Conservation (phyloP, 2,888 invertebrate species). For the Hybos culiciformis region DNA sequence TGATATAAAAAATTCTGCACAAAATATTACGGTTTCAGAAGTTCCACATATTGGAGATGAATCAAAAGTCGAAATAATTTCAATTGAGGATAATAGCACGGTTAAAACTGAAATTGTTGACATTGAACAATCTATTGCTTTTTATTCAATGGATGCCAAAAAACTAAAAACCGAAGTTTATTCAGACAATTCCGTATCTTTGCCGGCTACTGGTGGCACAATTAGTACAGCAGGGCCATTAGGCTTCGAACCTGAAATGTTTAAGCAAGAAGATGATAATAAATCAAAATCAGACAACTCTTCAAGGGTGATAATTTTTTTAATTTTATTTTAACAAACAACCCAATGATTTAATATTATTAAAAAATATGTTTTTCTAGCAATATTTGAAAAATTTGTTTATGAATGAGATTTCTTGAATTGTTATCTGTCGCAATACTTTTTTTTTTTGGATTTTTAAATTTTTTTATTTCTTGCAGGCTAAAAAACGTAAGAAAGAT, state of each 20-base stretch:
- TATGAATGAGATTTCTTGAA: neutral
- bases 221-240: conserved; percentile 51
- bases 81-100: conserved; percentile 23
- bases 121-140: conserved; percentile 15
- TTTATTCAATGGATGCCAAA: conserved; percentile 23
- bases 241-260: conserved; percentile 77
- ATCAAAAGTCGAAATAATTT: conserved; percentile 32
- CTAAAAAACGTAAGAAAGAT: conserved; percentile 62
- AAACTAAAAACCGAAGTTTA: conserved; percentile 41
- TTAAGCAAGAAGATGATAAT: conserved; percentile 43
- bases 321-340: no score
- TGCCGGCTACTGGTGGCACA: conserved; percentile 66
- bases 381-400: conserved; percentile 3
- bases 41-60: conserved; percentile 37
- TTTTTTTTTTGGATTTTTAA: neutral
- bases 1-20: conserved; percentile 6
- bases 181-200: conserved; percentile 66
- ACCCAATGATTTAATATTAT: conserved; percentile 13
- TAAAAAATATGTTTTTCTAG: conserved; percentile 6
- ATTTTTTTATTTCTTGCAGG: conserved; percentile 23
- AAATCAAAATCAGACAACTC: conserved; percentile 42
- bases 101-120: conserved; percentile 24
- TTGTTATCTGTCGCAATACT: neutral
- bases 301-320: conserved; percentile 40
- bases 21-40: conserved; percentile 16